Evolutionary conservation across 2,113 vertebrate species (phyloP).

Genomic region (Numenius arquata): DNA sequence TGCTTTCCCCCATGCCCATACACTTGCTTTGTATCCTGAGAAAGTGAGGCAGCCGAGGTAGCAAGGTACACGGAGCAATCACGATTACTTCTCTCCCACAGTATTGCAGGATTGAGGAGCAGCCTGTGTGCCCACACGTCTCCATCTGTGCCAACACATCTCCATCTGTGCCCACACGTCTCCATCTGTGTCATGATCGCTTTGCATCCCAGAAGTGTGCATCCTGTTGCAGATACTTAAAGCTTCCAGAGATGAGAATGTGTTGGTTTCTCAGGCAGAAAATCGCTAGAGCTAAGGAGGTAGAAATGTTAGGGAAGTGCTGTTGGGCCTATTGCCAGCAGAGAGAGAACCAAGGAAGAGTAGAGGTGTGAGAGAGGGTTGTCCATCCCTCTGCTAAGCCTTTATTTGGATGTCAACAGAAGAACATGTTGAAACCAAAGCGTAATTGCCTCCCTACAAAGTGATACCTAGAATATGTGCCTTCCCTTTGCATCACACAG

Average conservation of each 20-base stretch:
- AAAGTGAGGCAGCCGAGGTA: not conserved
- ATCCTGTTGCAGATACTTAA: not conserved
- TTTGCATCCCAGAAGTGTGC: not conserved
- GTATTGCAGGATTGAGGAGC: not conserved
- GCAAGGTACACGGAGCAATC: not conserved
- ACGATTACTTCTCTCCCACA: not conserved
- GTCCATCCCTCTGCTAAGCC: not conserved
- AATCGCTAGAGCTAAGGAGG: not conserved
- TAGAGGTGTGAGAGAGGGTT: not conserved
- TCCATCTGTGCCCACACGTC: not conserved
- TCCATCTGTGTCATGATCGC: not conserved
- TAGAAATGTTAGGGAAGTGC: not conserved
- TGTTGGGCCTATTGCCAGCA: not conserved
- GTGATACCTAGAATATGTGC: not conserved
- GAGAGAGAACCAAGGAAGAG: not conserved
- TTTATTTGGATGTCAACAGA: not conserved
- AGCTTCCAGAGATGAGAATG: not conserved
- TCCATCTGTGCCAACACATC: not conserved
- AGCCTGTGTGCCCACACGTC: not conserved
- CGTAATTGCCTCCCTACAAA: not conserved
- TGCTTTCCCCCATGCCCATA: not conserved
- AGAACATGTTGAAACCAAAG: not conserved
- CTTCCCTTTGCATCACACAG: not conserved
- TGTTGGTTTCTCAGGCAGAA: not conserved
- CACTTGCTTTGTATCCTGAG: not conserved